Evolutionary conservation across 1,140 invertebrate genomes (phyloP).

Genomic region (Octopus bimaculoides): DNA sequence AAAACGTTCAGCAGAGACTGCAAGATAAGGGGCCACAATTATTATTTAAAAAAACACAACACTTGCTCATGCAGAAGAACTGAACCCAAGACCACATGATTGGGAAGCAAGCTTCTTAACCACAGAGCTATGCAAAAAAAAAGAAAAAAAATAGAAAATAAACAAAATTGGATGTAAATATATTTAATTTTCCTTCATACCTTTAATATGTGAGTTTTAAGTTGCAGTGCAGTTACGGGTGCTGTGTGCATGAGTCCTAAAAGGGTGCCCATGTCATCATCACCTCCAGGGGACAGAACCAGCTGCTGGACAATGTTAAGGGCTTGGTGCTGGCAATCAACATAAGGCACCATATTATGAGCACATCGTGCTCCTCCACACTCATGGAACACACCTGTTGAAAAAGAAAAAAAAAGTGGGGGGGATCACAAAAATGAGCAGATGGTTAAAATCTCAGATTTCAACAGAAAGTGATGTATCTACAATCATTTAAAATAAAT

Average conservation of each 20-base stretch:
- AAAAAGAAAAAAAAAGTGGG: not conserved
- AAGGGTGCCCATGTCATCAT: constrained; percentile 91
- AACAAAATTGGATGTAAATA: not conserved
- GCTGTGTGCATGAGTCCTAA: constrained; percentile 88
- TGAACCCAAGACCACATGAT: not conserved
- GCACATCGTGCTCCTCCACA: constrained; percentile 87
- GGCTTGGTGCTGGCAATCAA: constrained; percentile 77
- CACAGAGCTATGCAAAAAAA: not conserved
- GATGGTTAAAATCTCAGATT: not conserved
- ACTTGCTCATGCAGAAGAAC: not conserved
- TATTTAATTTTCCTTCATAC: constrained; percentile 51
- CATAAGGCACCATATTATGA: constrained; percentile 83
- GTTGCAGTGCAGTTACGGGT: constrained; percentile 71
- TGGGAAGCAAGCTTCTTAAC: not conserved
- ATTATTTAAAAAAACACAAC: not conserved
- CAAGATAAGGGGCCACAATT: constrained; percentile 29
- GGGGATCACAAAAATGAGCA: not conserved
- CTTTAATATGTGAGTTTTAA: constrained; percentile 90
- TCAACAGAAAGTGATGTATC: no score
- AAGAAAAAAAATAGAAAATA: not conserved
- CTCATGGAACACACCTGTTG: constrained; percentile 76
- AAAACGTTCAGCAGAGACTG: constrained; percentile 80
- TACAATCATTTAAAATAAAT: no score
- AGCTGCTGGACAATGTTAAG: constrained; percentile 77
- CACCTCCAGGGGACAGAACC: constrained; percentile 84